Base-by-base conservation (phyloP, 2,797 vertebrate species). In the Oophaga sylvatica region DNA sequence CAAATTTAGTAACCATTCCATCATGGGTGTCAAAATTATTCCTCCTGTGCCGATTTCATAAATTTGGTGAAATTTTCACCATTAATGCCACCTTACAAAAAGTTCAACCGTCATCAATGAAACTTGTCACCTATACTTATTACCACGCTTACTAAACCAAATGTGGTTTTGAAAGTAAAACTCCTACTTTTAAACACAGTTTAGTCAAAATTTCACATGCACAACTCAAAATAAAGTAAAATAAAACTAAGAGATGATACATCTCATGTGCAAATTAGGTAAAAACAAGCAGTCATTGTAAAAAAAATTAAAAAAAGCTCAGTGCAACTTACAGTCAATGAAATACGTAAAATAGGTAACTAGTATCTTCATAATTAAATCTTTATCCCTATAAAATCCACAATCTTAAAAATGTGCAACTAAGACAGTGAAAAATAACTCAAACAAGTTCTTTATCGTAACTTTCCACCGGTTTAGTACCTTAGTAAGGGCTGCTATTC, bases 401-500 rank as follows among this genome's bases (percentile, higher is more conserved):
- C 22, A 22, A n/a, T n/a, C 63, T 70, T 17, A 7, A 45, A 29
- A 73, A 45, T 22, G 0, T 4, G 19, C 20, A 57, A 26, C 3
- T 82, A 17, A 11, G 13, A 8, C 80, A 82, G 3, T 26, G 63
- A 22, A 26, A 26, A 53, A 41, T 53, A 19, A n/a, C 8, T 11
- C 22, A n/a, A 63, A 48, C 16, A 67, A 2, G 22, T 16, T 75
- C 26, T 19, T 62, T 3, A 45, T 41, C 1, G 22, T 19, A 75
- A 60, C 56, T 62, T 41, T 22, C 15, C 71, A 41, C n/a, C 57
- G 89, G 68, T 12, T 75, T 53, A 90, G 73, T 95, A 99, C 98
- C 97, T 99, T 99, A 79, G 98, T 99, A 90, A 99, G 95, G 63
- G 98, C 98, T 16, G 98, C 97, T 92, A 99, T 99, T 93, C 98